These are phyloP conservation scores for Numenius phaeopus DNA, from an alignment of 2,797 vertebrate genomes.

Conservation along the genomic window DNA sequence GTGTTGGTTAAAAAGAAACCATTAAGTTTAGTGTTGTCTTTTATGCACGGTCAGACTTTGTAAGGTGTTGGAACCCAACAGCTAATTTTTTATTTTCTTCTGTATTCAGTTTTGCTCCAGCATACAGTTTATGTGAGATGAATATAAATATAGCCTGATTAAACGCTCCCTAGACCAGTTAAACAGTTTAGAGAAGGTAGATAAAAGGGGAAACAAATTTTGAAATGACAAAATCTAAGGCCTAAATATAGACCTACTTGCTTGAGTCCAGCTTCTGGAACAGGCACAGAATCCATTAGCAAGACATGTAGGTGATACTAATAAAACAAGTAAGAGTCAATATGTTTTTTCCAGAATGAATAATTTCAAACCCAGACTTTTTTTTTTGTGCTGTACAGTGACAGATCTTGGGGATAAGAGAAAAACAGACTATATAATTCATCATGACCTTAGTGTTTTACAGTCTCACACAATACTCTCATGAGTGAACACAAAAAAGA, in stretches of 20 bases:
- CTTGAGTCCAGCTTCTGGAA: background rate
- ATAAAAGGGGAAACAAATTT: background rate
- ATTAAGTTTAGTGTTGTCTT: background rate
- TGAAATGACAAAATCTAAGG: background rate
- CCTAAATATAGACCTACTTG: background rate
- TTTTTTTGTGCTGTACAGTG: background rate
- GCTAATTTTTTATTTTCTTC: conserved; percentile 1
- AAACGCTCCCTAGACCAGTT: background rate
- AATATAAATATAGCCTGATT: background rate
- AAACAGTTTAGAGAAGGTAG: background rate
- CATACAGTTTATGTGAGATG: background rate
- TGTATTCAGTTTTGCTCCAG: background rate
- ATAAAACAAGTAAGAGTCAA: background rate
- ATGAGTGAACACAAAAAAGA: background rate
- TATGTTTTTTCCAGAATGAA: background rate
- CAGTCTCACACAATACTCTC: background rate
- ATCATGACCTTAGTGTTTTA: background rate
- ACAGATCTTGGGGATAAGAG: background rate
- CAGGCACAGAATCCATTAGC: background rate
- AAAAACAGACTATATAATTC: background rate
- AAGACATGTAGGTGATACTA: background rate
- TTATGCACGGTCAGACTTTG: conserved; percentile 3
- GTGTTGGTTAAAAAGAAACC: background rate
- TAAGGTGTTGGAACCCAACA: background rate
- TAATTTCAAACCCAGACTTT: background rate